These are phyloP conservation scores for Drosophila buzzatii DNA, from an alignment of 2,888 invertebrate genomes.

Conservation along the genomic window DNA sequence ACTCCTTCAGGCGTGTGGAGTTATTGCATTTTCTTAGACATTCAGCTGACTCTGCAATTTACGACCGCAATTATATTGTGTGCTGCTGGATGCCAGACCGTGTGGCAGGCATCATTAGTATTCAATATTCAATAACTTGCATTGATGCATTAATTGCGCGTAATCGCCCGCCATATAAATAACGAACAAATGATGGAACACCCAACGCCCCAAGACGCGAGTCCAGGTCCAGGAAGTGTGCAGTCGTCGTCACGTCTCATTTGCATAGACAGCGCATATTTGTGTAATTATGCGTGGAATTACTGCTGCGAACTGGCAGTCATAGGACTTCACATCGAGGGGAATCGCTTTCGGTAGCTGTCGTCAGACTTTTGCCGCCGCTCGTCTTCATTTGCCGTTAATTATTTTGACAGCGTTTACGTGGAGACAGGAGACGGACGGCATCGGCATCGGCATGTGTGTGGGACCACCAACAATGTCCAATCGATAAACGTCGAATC, in stretches of 20 bases:
- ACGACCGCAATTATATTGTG: slow-evolving; percentile 63
- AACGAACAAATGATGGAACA: slow-evolving; percentile 52
- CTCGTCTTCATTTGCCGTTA: slow-evolving; percentile 69
- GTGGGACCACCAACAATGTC: slow-evolving; percentile 63
- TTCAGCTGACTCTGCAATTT: slow-evolving; percentile 73
- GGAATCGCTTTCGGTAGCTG: slow-evolving; percentile 31
- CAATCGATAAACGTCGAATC: slow-evolving; percentile 76
- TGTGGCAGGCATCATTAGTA: slow-evolving; percentile 70
- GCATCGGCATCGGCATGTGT: background rate
- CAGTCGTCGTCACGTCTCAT: slow-evolving; percentile 60
- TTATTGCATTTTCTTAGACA: slow-evolving; percentile 52
- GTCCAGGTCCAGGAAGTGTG: slow-evolving; percentile 46
- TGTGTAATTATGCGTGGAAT: slow-evolving; percentile 77
- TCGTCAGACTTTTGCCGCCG: slow-evolving; percentile 63
- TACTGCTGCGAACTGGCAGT: slow-evolving; percentile 22
- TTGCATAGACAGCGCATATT: slow-evolving; percentile 70
- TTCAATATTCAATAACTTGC: slow-evolving; percentile 78
- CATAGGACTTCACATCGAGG: slow-evolving; percentile 11
- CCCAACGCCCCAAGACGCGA: slow-evolving; percentile 9
- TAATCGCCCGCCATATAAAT: slow-evolving; percentile 74
- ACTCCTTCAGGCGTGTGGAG: slow-evolving; percentile 25
- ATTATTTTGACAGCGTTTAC: slow-evolving; percentile 76
- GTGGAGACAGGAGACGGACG: slow-evolving; percentile 10
- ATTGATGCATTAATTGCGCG: slow-evolving; percentile 80
- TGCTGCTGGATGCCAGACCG: slow-evolving; percentile 34